These are phyloP conservation scores for Cantharis rustica DNA, from an alignment of 2,888 invertebrate genomes.

Conservation along the genomic window DNA sequence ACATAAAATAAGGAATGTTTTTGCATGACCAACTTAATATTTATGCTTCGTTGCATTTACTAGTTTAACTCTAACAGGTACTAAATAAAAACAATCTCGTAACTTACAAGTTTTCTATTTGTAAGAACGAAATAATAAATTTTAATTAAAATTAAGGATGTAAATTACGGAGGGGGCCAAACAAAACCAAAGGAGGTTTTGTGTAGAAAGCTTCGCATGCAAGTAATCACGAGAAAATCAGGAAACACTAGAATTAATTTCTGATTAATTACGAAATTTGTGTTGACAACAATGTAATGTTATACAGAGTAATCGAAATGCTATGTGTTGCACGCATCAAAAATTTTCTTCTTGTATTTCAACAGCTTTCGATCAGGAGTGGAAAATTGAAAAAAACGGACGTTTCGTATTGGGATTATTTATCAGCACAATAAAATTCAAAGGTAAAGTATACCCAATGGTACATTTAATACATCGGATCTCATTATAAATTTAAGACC, in stretches of 20 bases:
- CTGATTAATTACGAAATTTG: neutral
- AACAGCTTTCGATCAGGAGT: neutral
- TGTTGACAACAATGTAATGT: neutral
- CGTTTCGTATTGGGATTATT: neutral
- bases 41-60: conserved; percentile 12
- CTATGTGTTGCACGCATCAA: neutral
- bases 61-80: conserved; percentile 9
- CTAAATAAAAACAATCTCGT: neutral
- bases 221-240: neutral
- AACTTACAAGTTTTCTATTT: neutral
- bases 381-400: neutral
- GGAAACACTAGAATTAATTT: neutral
- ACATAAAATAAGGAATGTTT: neutral
- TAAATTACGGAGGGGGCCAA: neutral
- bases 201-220: neutral
- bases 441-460: neutral
- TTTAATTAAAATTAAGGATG: neutral
- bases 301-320: neutral
- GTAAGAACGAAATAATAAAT: neutral
- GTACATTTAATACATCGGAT: neutral
- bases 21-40: conserved; percentile 11
- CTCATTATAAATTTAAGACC: neutral
- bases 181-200: neutral
- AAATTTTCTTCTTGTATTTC: neutral
- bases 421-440: neutral